Evolutionary conservation across 2,888 invertebrate genomes (phyloP).

Genomic region (Cylindroiulus punctatus): DNA sequence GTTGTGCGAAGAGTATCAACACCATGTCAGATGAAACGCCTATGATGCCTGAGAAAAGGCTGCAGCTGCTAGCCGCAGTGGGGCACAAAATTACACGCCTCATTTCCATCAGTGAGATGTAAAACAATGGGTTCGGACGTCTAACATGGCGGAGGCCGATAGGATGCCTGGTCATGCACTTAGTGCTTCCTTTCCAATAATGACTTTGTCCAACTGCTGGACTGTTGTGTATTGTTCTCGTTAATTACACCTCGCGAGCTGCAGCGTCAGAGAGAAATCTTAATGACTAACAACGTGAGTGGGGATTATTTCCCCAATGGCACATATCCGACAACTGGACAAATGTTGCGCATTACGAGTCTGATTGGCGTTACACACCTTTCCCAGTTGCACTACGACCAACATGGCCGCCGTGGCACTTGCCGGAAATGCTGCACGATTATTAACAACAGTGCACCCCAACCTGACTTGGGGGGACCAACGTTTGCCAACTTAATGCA

Average conservation of each 20-base stretch:
- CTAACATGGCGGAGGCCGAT: constrained; percentile 10
- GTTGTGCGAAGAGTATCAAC: too few relatives aligned
- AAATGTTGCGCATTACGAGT: constrained; percentile 1
- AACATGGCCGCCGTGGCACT: not conserved
- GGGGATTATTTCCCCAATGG: constrained; percentile 47
- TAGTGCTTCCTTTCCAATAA: constrained; percentile 47
- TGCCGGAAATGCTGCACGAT: not conserved
- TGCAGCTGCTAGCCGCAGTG: constrained; percentile 29
- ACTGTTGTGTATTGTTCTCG: constrained; percentile 50
- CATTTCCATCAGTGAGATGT: constrained; percentile 16
- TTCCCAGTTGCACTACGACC: constrained; percentile 4
- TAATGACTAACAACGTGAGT: constrained; percentile 44
- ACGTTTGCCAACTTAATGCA: not conserved
- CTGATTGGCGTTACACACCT: constrained; percentile 35
- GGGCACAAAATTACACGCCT: constrained; percentile 35
- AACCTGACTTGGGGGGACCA: not conserved
- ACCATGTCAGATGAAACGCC: too few relatives aligned
- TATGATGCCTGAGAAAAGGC: too few relatives aligned
- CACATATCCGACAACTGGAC: constrained; percentile 42
- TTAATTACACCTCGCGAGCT: constrained; percentile 48
- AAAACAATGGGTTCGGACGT: not conserved
- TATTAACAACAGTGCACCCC: not conserved
- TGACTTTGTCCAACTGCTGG: constrained; percentile 48
- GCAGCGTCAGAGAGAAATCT: constrained; percentile 43
- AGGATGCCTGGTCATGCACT: constrained; percentile 45